Percentiles rank a stretch among this genome's conserved stretches.
phyloP scores from a whole-genome alignment of 1,140 invertebrate genomes.

The Alviniconcha marisindica region DNA sequence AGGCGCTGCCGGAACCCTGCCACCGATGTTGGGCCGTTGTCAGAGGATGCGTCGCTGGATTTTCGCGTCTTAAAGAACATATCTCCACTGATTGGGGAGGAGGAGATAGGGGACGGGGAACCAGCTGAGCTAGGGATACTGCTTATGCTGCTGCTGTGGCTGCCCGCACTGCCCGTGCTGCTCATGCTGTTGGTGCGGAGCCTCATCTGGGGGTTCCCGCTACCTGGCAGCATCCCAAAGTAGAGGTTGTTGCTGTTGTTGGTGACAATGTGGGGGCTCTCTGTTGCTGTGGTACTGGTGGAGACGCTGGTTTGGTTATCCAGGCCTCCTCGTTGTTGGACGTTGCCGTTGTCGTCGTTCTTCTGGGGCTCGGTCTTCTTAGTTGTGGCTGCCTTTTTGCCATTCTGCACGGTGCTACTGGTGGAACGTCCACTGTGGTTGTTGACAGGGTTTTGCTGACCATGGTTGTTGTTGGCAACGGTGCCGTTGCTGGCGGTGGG shows the following conservation, averaged over 20 bases:
- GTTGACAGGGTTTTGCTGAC: conserved; percentile 55
- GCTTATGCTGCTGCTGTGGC: conserved; percentile 79
- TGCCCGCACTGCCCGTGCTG: conserved; percentile 81
- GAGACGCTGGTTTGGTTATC: conserved; percentile 18
- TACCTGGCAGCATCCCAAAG: conserved; percentile 80
- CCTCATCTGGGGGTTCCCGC: conserved; percentile 77
- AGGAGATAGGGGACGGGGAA: conserved; percentile 63
- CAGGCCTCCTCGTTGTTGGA: conserved; percentile 25
- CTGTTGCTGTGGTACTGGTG: neutral
- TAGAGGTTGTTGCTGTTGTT: conserved; percentile 75
- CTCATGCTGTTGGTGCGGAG: conserved; percentile 82
- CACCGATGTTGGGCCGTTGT: conserved; percentile 23
- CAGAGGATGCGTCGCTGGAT: conserved; percentile 22
- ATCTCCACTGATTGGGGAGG: conserved; percentile 54
- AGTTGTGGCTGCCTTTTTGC: conserved; percentile 18
- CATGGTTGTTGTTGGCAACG: conserved; percentile 38
- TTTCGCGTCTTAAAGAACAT: conserved; percentile 75
- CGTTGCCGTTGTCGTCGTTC: conserved; percentile 45
- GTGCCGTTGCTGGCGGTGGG: conserved; percentile 19
- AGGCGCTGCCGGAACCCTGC: conserved; percentile 81
- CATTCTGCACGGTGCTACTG: neutral
- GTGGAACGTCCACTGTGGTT: conserved; percentile 13
- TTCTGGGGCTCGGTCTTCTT: conserved; percentile 1
- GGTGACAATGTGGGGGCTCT: neutral
- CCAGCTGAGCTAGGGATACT: conserved; percentile 68